A percentile compares a stretch with the other conserved stretches of the same genome.
Evolutionary conservation across 2,888 invertebrate genomes (phyloP).

Genomic region (Drosophila cognata): DNA sequence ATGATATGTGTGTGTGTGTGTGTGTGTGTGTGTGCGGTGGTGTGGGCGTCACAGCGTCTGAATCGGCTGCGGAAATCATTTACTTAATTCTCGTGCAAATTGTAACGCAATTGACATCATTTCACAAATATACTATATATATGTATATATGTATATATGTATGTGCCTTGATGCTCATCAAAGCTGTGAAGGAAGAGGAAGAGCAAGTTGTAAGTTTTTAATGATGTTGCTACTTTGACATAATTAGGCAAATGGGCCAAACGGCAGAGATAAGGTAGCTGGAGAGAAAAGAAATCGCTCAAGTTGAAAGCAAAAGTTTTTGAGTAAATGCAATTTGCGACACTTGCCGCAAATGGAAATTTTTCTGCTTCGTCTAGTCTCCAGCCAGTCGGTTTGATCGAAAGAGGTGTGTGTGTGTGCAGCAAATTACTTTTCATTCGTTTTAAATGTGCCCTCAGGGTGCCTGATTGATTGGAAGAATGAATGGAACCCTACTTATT

Average conservation of each 20-base stretch:
- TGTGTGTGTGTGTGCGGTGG: constrained; percentile 13
- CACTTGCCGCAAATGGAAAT: constrained; percentile 77
- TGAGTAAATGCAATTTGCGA: constrained; percentile 75
- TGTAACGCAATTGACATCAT: constrained; percentile 74
- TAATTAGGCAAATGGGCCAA: constrained; percentile 75
- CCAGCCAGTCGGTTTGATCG: constrained; percentile 1
- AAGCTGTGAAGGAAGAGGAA: constrained; percentile 33
- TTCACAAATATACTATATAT: constrained; percentile 47
- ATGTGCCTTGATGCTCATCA: constrained; percentile 61
- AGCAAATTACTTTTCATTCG: constrained; percentile 46
- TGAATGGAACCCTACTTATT: constrained; percentile 5
- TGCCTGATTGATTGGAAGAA: constrained; percentile 58
- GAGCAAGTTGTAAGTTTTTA: constrained; percentile 64
- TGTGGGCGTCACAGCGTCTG: constrained; percentile 58
- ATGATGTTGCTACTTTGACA: constrained; percentile 74
- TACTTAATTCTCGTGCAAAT: constrained; percentile 32
- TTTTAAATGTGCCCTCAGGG: constrained; percentile 24
- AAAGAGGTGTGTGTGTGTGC: constrained; percentile 48
- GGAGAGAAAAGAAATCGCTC: constrained; percentile 56
- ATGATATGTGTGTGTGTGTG: constrained; percentile 50
- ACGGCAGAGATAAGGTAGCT: constrained; percentile 11
- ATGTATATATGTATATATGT: background rate
- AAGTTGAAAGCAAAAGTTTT: constrained; percentile 76
- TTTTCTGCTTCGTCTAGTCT: constrained; percentile 61
- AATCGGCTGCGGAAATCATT: constrained; percentile 62